Conservation (phyloP, 64 coral and sea anemone genomes). For the Montipora capricornis region DNA sequence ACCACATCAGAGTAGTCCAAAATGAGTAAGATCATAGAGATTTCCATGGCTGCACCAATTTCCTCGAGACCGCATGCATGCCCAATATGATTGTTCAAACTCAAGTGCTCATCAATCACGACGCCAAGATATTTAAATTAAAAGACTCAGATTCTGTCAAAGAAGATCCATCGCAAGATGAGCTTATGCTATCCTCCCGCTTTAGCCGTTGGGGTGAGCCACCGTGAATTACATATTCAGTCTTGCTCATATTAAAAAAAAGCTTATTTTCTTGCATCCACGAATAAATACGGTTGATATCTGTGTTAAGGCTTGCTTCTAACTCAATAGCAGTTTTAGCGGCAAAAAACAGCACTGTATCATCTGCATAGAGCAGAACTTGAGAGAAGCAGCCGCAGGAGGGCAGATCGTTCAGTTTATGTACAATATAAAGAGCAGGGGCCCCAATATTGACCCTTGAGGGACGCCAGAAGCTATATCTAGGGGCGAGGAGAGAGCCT, state of each 20-base stretch:
- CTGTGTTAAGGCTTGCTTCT: conserved; percentile 15
- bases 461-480: conserved; percentile 21
- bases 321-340: neutral
- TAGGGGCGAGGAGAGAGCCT: neutral
- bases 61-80: neutral
- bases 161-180: neutral
- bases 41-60: too few species aligned
- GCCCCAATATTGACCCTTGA: conserved; percentile 39
- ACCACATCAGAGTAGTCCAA: neutral
- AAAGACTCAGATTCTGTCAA: conserved; percentile 9
- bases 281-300: neutral
- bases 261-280: conserved; percentile 3
- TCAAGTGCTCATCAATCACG: conserved; percentile 3
- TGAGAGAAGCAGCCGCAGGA: neutral
- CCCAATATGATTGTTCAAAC: conserved; percentile 21
- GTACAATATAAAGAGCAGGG: conserved; percentile 45
- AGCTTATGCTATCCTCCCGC: conserved; percentile 2
- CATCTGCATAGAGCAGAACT: neutral
- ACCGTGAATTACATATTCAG: neutral
- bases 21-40: neutral
- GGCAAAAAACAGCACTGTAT: conserved; percentile 5
- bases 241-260: neutral
- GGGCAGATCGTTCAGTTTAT: conserved; percentile 31
- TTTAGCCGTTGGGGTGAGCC: neutral
- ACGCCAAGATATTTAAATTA: neutral